Evolutionary conservation across 2,888 invertebrate species (phyloP), one percentile per base, ranked within the genome.

Genomic region (Buathra laborator): DNA sequence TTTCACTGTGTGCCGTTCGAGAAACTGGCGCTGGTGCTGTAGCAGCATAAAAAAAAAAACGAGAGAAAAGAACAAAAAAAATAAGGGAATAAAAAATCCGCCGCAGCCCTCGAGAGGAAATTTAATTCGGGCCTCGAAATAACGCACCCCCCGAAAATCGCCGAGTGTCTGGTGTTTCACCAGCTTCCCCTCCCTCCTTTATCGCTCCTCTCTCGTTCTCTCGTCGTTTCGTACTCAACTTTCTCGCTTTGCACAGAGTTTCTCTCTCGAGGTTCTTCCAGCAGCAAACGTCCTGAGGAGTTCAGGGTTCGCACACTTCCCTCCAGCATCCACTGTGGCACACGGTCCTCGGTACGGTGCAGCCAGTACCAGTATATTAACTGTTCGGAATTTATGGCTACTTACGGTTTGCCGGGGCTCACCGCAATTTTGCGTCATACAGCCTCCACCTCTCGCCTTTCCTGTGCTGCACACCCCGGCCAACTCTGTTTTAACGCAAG

Each of bases 351-450:
- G 43, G 37, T 29, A 10, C 67, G 79, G 74, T 83, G 83, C 83
- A 84, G 66, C 74, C 76, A 56, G 72, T 75, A 75, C 86, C 83
- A 87, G 88, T 91, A 89, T 91, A 91, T 91, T 92, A 92, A 92
- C 87, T 87, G 89, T 88, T 88, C 71, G 80, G 87, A 92, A 92
- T 92, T 92, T 92, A 92, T 90, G 89, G 89, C 89, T 86, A 88
- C 87, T 87, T 88, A 88, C 86, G 86, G 87, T 87, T 89, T 85
- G 67, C 87, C 83, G 76, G 81, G 86, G 86, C 87, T 86, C 80
- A 74, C 88, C 87, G 83, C 86, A 89, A 87, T 90, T 89, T 88
- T 86, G 81, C 85, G 83, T 87, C 81, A 77, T 72, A 77, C 76
- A 72, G 48, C 56, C 16, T 29, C 1, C 1, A 19, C 19, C 80